These are phyloP conservation scores for Pterocles orientalis DNA, from an alignment of 2,113 vertebrate species.

Conservation along the genomic window DNA sequence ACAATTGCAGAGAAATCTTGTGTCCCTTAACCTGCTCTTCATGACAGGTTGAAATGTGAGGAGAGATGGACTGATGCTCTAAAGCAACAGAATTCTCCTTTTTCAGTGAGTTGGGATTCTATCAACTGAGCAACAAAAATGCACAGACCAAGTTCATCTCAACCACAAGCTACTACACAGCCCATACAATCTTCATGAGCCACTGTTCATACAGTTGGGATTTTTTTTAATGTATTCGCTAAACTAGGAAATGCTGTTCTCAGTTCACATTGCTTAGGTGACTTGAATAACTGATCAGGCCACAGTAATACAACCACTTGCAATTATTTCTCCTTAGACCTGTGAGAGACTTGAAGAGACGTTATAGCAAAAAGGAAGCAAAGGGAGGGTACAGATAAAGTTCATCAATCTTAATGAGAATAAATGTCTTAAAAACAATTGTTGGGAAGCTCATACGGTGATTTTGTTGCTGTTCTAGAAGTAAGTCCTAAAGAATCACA, in stretches of 20 bases:
- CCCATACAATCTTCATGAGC: not conserved
- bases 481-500: not conserved
- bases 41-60: not conserved
- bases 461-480: not conserved
- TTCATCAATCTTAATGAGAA: not conserved
- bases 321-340: not conserved
- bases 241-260: not conserved
- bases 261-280: not conserved
- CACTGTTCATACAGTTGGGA: fast-evolving
- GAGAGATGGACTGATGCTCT: not conserved
- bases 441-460: fast-evolving
- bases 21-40: not conserved
- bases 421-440: not conserved
- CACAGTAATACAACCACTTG: not conserved
- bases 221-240: not conserved
- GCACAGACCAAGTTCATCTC: not conserved
- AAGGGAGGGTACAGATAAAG: not conserved
- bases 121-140: not conserved
- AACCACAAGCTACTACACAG: not conserved
- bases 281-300: not conserved
- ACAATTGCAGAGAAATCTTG: not conserved
- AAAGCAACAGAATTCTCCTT: not conserved
- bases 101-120: not conserved
- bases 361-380: not conserved
- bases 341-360: not conserved